Percentiles rank a stretch among this genome's conserved stretches.
phyloP scores from a whole-genome alignment of 2,888 invertebrate species.

The Steromphala cineraria region DNA sequence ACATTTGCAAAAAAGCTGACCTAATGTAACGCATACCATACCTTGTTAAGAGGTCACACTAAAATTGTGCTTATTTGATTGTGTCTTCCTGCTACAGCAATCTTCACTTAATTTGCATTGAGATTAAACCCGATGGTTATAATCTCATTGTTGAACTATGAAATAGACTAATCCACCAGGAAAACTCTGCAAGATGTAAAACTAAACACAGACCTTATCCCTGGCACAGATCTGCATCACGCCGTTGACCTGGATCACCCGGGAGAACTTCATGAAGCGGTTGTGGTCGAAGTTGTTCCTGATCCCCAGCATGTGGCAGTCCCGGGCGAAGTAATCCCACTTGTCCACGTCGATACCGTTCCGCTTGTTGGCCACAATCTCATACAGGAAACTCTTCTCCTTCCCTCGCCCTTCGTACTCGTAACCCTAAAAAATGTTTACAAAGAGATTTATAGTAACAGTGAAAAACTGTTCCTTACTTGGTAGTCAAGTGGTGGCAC shows the following conservation, averaged over 20 bases:
- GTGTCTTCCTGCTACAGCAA: too few species aligned
- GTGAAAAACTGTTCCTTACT: too few species aligned
- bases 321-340: conserved; percentile 82
- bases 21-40: too few species aligned
- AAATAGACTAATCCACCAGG: too few species aligned
- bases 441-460: not conserved
- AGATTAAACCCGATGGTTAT: too few species aligned
- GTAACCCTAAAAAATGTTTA: conserved; percentile 44
- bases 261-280: conserved; percentile 75
- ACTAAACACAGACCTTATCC: conserved; percentile 68
- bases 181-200: not conserved
- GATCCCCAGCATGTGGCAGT: conserved; percentile 77
- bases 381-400: conserved; percentile 78
- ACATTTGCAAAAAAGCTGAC: too few species aligned
- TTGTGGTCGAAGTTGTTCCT: conserved; percentile 76
- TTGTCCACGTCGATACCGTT: conserved; percentile 82
- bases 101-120: too few species aligned
- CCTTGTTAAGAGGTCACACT: too few species aligned
- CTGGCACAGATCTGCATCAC: conserved; percentile 75
- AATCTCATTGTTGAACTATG: too few species aligned
- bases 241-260: conserved; percentile 65
- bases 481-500: too few species aligned
- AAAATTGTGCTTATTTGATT: too few species aligned
- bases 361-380: conserved; percentile 80
- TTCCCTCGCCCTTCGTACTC: conserved; percentile 61